Percentiles rank a stretch among this genome's conserved stretches.
Evolutionary conservation across 2,113 vertebrate genomes (phyloP).

Genomic region (Amblyornis subalaris): DNA sequence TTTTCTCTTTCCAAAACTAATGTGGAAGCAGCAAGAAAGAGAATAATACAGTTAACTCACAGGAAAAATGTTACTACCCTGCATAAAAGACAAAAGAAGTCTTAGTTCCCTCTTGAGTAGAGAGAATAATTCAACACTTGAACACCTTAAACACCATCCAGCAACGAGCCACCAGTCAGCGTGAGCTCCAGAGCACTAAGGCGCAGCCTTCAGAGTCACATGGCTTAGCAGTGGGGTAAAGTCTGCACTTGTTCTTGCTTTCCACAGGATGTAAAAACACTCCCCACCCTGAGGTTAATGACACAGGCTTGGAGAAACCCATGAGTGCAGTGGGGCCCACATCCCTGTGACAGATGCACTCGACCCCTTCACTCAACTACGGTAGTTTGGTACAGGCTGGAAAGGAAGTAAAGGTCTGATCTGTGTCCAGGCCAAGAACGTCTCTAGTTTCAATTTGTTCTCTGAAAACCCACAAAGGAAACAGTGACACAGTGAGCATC

Average conservation of each 20-base stretch:
- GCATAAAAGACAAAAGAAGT: conserved; percentile 7
- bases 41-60: not conserved
- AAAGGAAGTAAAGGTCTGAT: not conserved
- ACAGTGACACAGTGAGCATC: not conserved
- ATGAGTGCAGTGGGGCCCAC: not conserved
- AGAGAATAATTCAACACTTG: not conserved
- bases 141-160: not conserved
- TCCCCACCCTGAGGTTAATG: not conserved
- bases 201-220: not conserved
- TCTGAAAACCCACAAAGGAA: not conserved
- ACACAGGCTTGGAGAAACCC: not conserved
- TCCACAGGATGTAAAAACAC: not conserved
- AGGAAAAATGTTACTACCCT: not conserved
- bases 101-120: not conserved
- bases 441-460: not conserved
- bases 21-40: not conserved
- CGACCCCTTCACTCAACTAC: not conserved
- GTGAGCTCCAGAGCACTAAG: not conserved
- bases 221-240: not conserved
- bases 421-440: not conserved
- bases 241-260: not conserved
- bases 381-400: not conserved
- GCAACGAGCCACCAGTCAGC: fast-evolving
- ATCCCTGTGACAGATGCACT: not conserved
- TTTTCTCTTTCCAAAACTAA: conserved; percentile 41